These are phyloP conservation scores for Drosophila pegasa DNA, from an alignment of 2,888 invertebrate genomes.

Conservation along the genomic window DNA sequence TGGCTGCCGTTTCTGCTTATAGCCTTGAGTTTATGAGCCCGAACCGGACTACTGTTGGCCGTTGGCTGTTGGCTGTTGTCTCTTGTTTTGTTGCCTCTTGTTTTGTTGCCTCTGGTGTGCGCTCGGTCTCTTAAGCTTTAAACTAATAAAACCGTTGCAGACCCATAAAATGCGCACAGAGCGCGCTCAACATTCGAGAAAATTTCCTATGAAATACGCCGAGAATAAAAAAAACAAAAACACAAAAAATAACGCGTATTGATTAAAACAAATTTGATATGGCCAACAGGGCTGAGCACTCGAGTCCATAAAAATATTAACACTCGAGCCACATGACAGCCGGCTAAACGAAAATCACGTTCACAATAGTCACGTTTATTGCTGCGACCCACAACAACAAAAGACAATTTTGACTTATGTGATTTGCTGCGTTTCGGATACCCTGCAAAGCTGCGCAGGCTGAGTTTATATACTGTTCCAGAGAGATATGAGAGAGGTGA, in stretches of 20 bases:
- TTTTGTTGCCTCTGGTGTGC: constrained; percentile 21
- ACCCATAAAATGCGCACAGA: constrained; percentile 25
- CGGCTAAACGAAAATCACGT: constrained; percentile 51
- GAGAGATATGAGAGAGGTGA: background rate
- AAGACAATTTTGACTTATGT: constrained; percentile 45
- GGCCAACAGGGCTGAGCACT: constrained; percentile 15
- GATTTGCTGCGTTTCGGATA: constrained; percentile 8
- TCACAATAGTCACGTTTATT: constrained; percentile 67
- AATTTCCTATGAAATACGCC: constrained; percentile 31
- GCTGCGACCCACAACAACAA: constrained; percentile 17
- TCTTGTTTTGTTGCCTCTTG: constrained; percentile 16
- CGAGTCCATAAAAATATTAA: constrained; percentile 63
- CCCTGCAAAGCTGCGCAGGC: constrained; percentile 6
- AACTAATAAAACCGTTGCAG: constrained; percentile 48
- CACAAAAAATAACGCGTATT: constrained; percentile 34
- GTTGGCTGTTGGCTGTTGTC: constrained; percentile 16
- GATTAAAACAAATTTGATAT: constrained; percentile 41
- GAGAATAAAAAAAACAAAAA: constrained; percentile 21
- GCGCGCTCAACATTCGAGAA: constrained; percentile 2
- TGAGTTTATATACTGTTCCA: background rate
- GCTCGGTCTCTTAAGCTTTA: constrained; percentile 21
- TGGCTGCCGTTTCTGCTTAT: constrained; percentile 30
- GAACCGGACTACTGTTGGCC: constrained; percentile 17
- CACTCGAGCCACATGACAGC: constrained; percentile 47
- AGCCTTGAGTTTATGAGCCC: constrained; percentile 41